Conservation (phyloP, 2,888 invertebrate genomes). For the Diaphora mendica region DNA sequence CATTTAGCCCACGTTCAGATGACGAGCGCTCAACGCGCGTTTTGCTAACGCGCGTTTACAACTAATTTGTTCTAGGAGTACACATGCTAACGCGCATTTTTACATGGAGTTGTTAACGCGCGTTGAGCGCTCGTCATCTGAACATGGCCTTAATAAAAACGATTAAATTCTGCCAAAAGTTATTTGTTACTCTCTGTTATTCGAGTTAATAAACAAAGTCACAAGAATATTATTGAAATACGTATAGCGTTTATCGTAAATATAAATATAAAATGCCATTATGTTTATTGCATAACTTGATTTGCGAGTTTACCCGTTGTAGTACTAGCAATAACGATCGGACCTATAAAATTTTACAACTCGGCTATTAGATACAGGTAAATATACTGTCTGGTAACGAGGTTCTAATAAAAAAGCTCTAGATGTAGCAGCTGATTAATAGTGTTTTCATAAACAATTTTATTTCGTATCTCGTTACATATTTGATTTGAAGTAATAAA, state of each 20-base stretch:
- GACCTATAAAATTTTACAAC: conserved; percentile 42
- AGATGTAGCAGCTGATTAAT: conserved; percentile 66
- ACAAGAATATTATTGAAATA: conserved; percentile 21
- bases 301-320: conserved; percentile 15
- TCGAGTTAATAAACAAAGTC: conserved; percentile 31
- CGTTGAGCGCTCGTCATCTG: too few species aligned
- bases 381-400: conserved; percentile 58
- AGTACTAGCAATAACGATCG: conserved; percentile 16
- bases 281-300: conserved; percentile 37
- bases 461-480: conserved; percentile 32
- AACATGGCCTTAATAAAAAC: conserved; percentile 15
- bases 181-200: conserved; percentile 49
- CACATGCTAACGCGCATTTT: too few species aligned
- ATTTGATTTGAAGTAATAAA: neutral
- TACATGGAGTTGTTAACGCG: too few species aligned
- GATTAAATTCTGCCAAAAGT: conserved; percentile 55
- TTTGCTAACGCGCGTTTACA: too few species aligned
- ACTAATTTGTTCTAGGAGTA: too few species aligned
- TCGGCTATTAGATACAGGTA: conserved; percentile 53
- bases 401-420: conserved; percentile 64
- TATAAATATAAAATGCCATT: conserved; percentile 25
- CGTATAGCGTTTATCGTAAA: conserved; percentile 17
- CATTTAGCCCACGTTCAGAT: too few species aligned
- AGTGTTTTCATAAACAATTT: conserved; percentile 48
- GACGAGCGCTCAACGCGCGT: too few species aligned